Percentiles rank a stretch among this genome's conserved stretches.
Conservation (phyloP, 1,140 invertebrate species). For the Aphaenogaster ashmeadi region DNA sequence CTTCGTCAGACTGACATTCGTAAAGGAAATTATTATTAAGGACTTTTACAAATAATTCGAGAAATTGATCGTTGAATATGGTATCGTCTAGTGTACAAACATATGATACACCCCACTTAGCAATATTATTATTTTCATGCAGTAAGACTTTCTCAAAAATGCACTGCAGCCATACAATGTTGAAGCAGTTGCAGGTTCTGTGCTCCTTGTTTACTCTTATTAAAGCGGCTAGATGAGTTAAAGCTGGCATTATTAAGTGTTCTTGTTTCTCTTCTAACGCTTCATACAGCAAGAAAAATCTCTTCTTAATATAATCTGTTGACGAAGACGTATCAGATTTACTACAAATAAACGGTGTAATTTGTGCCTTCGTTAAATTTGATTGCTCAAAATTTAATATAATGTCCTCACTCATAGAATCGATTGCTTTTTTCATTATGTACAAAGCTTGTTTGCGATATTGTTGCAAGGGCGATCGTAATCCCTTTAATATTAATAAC, state of each 20-base stretch:
- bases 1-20: slow-evolving; percentile 65
- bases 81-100: slow-evolving; percentile 72
- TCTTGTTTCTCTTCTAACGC: slow-evolving; percentile 89
- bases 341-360: slow-evolving; percentile 76
- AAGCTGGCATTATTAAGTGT: slow-evolving; percentile 88
- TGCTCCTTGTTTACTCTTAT: slow-evolving; percentile 71
- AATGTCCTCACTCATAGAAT: slow-evolving; percentile 69
- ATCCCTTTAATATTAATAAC: slow-evolving; percentile 69
- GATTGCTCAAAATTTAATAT: background rate
- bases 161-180: slow-evolving; percentile 83
- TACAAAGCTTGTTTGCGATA: slow-evolving; percentile 82
- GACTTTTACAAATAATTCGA: slow-evolving; percentile 71
- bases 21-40: slow-evolving; percentile 82
- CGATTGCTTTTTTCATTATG: slow-evolving; percentile 80
- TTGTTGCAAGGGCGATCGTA: slow-evolving; percentile 71
- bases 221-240: slow-evolving; percentile 83
- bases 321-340: slow-evolving; percentile 10
- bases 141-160: slow-evolving; percentile 84
- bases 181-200: slow-evolving; percentile 73
- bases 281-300: slow-evolving; percentile 87
- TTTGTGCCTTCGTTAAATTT: slow-evolving; percentile 21
- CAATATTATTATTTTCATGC: slow-evolving; percentile 85
- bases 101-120: slow-evolving; percentile 84
- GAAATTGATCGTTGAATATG: slow-evolving; percentile 72
- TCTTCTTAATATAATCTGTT: slow-evolving; percentile 77